These are phyloP conservation scores for Ranitomeya variabilis DNA, from an alignment of 2,113 vertebrate species.

Conservation along the genomic window DNA sequence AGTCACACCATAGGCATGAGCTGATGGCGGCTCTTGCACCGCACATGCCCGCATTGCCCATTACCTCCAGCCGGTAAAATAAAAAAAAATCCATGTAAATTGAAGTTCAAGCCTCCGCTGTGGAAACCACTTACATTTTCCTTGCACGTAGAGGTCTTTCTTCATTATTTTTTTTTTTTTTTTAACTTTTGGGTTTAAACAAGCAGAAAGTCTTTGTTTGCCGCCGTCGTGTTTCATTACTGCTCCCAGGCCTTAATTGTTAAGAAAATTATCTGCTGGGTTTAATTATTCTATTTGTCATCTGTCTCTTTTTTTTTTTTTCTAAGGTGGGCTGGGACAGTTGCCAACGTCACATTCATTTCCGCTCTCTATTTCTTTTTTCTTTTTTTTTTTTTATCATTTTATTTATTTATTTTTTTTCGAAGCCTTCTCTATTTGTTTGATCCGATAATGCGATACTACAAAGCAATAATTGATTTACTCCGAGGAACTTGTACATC, in stretches of 20 bases:
- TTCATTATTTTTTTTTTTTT: not conserved
- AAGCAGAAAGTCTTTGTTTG: not conserved
- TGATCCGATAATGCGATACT: slow-evolving; percentile 42
- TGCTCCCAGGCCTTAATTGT: slow-evolving; percentile 6
- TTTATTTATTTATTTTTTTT: not conserved
- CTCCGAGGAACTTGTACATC: slow-evolving; percentile 44
- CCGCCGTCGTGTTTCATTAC: not conserved
- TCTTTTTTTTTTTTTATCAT: not conserved
- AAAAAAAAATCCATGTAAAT: not conserved
- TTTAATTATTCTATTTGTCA: slow-evolving; percentile 48
- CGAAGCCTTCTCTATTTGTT: not conserved
- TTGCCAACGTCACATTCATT: not conserved
- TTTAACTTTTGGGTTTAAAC: slow-evolving; percentile 1
- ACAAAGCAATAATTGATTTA: slow-evolving; percentile 44
- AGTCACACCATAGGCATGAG: not conserved
- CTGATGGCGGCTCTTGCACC: not conserved
- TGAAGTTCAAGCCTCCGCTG: not conserved
- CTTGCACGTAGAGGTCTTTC: not conserved
- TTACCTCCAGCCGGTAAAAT: too few relatives aligned
- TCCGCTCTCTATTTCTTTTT: not conserved
- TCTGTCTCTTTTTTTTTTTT: slow-evolving; percentile 14
- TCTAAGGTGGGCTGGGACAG: not conserved
- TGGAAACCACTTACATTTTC: not conserved
- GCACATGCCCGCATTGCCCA: too few relatives aligned
- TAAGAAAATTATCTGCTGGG: slow-evolving; percentile 27